Conservation (phyloP, 2,888 invertebrate species). For the Epinotia brunnichana region DNA sequence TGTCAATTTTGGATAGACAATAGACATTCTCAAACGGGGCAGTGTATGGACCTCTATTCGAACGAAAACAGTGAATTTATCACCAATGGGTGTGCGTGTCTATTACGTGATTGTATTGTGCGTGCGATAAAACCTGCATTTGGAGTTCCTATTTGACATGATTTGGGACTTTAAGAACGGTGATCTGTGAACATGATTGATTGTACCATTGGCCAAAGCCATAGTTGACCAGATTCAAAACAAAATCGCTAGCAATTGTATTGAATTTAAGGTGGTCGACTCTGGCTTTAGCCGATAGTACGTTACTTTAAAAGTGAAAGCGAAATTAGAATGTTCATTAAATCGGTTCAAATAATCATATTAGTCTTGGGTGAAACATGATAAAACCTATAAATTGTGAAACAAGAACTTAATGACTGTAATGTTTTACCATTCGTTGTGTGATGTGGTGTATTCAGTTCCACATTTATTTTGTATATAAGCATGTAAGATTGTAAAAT, state of each 20-base stretch:
- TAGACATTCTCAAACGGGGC: too few species aligned
- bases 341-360: not conserved
- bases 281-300: too few species aligned
- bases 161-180: not conserved
- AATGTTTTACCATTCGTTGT: not conserved
- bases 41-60: not conserved
- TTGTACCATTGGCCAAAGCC: too few species aligned
- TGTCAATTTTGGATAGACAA: too few species aligned
- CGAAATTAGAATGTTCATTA: not conserved
- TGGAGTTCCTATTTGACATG: not conserved
- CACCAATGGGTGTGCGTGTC: not conserved
- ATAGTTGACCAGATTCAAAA: too few species aligned
- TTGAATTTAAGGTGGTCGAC: too few species aligned
- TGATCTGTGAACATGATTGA: not conserved
- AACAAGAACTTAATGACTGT: not conserved
- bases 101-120: not conserved
- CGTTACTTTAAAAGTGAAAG: not conserved
- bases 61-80: not conserved
- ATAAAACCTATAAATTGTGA: not conserved
- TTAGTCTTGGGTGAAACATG: not conserved
- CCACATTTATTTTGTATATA: conserved; percentile 13
- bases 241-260: too few species aligned
- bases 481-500: conserved; percentile 5
- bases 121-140: not conserved
- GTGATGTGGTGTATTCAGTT: conserved; percentile 6